Conservation (phyloP, 2,113 vertebrate species). For the Empidonax traillii region DNA sequence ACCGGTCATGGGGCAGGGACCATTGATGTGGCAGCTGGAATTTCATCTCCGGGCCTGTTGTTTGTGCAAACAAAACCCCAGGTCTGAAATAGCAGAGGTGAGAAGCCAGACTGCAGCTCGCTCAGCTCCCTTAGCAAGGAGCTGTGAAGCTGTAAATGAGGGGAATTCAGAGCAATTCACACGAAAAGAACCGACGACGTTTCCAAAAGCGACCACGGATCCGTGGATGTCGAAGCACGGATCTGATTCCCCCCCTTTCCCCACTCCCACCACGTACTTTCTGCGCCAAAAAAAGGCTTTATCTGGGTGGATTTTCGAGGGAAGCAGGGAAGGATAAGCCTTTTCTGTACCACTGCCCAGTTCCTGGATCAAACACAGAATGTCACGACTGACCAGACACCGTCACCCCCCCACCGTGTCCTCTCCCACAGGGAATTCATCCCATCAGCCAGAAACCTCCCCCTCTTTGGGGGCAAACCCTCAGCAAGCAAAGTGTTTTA, state of each 20-base stretch:
- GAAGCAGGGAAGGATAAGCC: not conserved
- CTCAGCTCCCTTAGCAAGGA: not conserved
- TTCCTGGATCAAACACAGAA: not conserved
- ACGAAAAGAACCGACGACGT: not conserved
- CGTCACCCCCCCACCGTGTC: not conserved
- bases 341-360: not conserved
- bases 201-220: not conserved
- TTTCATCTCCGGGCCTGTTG: not conserved
- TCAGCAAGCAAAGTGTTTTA: accelerated
- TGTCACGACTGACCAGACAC: accelerated
- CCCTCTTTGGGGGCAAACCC: not conserved
- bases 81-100: not conserved
- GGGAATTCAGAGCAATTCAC: not conserved
- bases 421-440: not conserved
- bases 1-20: not conserved
- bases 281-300: not conserved
- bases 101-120: not conserved
- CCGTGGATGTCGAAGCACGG: accelerated
- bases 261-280: not conserved
- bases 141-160: not conserved
- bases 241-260: not conserved
- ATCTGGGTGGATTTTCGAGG: not conserved
- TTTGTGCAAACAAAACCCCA: not conserved
- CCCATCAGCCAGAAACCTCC: not conserved
- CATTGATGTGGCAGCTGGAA: not conserved